Evolutionary conservation across 2,888 invertebrate genomes (phyloP).

Genomic region (Creontiades dilutus): DNA sequence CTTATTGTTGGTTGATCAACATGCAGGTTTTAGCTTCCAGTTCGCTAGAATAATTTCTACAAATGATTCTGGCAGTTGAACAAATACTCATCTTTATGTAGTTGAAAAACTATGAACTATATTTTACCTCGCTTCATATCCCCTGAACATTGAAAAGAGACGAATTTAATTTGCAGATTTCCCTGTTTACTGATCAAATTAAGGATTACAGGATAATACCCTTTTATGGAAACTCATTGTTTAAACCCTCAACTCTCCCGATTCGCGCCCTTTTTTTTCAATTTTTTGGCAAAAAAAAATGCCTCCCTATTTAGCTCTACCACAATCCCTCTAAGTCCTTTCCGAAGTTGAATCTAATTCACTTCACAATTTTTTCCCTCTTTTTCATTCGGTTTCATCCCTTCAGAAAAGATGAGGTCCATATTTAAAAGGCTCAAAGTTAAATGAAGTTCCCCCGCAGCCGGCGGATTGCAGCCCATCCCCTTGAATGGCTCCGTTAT

Average conservation of each 20-base stretch:
- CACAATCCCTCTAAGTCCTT: conserved; percentile 47
- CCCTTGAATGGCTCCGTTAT: conserved; percentile 16
- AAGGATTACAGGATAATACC: background rate
- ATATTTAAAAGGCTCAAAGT: conserved; percentile 10
- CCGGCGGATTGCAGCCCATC: background rate
- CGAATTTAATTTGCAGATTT: background rate
- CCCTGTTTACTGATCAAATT: background rate
- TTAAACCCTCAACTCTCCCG: conserved; percentile 12
- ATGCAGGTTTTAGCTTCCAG: too few relatives aligned
- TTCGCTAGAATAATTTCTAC: too few relatives aligned
- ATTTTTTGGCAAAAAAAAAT: background rate
- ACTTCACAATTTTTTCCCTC: conserved; percentile 9
- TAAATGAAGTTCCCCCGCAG: background rate
- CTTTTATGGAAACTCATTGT: background rate
- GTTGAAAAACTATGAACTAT: too few relatives aligned
- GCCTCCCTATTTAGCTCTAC: background rate
- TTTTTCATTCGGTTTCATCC: background rate
- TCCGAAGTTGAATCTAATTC: conserved; percentile 34
- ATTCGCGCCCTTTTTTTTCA: background rate
- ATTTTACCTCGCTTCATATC: too few relatives aligned
- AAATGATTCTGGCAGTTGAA: too few relatives aligned
- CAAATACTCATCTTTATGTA: too few relatives aligned
- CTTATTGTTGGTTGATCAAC: too few relatives aligned
- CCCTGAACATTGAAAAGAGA: too few relatives aligned
- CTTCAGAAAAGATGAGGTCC: conserved; percentile 36